Evolutionary conservation across 2,797 vertebrate species (phyloP).

Genomic region (Lacerta agilis): DNA sequence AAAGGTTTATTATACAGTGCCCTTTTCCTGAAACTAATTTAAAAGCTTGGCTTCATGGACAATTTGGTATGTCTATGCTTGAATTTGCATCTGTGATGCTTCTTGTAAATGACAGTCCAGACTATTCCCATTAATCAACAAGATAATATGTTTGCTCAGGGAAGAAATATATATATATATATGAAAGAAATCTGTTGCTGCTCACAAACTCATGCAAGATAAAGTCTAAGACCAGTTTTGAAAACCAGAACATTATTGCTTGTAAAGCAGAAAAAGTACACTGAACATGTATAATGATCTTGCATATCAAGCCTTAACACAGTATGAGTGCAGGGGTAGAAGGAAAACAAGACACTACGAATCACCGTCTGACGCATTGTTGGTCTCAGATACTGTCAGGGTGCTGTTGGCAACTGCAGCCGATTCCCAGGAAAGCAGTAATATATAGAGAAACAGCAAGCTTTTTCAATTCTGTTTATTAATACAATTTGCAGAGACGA

Average conservation of each 20-base stretch:
- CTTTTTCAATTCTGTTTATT: too few relatives aligned
- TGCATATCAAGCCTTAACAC: background rate
- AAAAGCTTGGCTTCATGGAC: constrained; percentile 68
- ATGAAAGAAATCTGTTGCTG: constrained; percentile 60
- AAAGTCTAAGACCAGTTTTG: constrained; percentile 10
- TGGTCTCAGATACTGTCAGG: background rate
- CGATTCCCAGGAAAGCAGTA: too few relatives aligned
- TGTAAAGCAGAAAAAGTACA: constrained; percentile 7
- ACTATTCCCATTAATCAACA: constrained; percentile 71
- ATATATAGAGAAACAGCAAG: too few relatives aligned
- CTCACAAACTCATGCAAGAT: constrained; percentile 19
- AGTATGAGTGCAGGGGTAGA: background rate
- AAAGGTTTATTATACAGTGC: constrained; percentile 77
- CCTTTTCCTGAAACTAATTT: constrained; percentile 74
- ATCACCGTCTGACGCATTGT: background rate
- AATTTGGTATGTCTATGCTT: constrained; percentile 67
- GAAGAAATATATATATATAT: constrained; percentile 31
- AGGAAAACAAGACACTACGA: background rate
- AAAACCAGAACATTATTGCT: constrained; percentile 4
- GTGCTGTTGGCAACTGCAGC: too few relatives aligned
- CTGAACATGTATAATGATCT: rapidly evolving
- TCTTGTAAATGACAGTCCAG: constrained; percentile 65
- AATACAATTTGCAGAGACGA: too few relatives aligned
- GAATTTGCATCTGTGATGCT: constrained; percentile 75
- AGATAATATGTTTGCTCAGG: constrained; percentile 57